A percentile compares a stretch with the other conserved stretches of the same genome.
These are phyloP conservation scores for Nemoura dubitans DNA, from an alignment of 2,888 invertebrate genomes.

Conservation along the genomic window DNA sequence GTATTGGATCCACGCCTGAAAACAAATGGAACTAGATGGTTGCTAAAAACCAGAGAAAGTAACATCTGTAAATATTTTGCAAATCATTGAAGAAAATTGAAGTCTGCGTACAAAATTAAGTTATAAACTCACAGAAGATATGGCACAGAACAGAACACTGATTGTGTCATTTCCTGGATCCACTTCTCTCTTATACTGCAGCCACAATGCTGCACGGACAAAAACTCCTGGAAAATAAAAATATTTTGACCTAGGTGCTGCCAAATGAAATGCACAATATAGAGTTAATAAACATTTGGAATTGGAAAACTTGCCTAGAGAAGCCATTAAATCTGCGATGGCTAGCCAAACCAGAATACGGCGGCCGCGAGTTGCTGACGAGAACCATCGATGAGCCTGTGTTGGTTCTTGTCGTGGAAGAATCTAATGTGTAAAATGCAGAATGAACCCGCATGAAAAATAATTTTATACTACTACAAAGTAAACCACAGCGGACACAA, in stretches of 20 bases:
- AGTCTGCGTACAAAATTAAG: too few relatives aligned
- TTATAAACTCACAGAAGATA: conserved; percentile 75
- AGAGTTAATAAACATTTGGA: conserved; percentile 34
- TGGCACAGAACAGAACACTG: conserved; percentile 75
- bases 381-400: conserved; percentile 65
- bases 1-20: conserved; percentile 82
- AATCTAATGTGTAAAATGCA: conserved; percentile 62
- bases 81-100: too few relatives aligned
- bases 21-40: not conserved
- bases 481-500: too few relatives aligned
- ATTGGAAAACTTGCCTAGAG: conserved; percentile 68
- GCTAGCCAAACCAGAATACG: conserved; percentile 82
- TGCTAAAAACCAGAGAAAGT: too few relatives aligned
- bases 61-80: too few relatives aligned
- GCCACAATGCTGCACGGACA: conserved; percentile 74
- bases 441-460: too few relatives aligned
- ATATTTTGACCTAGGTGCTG: not conserved
- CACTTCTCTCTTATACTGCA: conserved; percentile 73
- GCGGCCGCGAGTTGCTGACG: conserved; percentile 71
- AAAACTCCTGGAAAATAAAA: conserved; percentile 69
- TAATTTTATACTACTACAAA: too few relatives aligned
- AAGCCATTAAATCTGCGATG: conserved; percentile 79
- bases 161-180: conserved; percentile 71
- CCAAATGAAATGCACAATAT: conserved; percentile 9
- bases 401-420: conserved; percentile 68